phyloP scores from a whole-genome alignment of 2,797 vertebrate species.

The Schizopygopsis pylzovi region DNA sequence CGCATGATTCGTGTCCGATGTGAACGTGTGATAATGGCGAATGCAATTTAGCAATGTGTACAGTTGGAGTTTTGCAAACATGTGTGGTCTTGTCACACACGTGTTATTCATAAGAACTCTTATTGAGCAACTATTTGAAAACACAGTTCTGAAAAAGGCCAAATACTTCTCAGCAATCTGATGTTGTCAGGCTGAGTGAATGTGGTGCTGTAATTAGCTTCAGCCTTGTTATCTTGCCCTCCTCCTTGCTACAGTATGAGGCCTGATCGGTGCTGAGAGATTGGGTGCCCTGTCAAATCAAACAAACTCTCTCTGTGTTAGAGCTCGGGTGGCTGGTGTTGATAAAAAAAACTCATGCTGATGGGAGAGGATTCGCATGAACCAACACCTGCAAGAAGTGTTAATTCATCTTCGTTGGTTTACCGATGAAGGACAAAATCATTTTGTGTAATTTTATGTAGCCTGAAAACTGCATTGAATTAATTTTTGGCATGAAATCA shows the following conservation, averaged over 20 bases:
- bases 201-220: constrained; percentile 42
- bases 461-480: not conserved
- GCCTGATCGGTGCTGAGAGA: constrained; percentile 27
- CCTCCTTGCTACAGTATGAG: constrained; percentile 9
- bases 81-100: not conserved
- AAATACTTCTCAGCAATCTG: constrained; percentile 21
- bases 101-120: not conserved
- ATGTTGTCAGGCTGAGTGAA: constrained; percentile 21
- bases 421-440: not conserved
- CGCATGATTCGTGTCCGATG: not conserved
- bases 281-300: constrained; percentile 46
- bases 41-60: not conserved
- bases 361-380: not conserved
- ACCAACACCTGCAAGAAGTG: not conserved
- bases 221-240: constrained; percentile 35
- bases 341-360: constrained; percentile 25
- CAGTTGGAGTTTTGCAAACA: not conserved
- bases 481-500: not conserved
- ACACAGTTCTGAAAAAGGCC: not conserved
- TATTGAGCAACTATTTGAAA: constrained; percentile 3
- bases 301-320: constrained; percentile 31
- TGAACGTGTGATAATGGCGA: not conserved
- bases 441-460: not conserved
- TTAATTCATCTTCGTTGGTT: not conserved
- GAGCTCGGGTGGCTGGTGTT: constrained; percentile 32